Conservation (phyloP, 1,140 invertebrate genomes). For the Philotrypesis tridentata region DNA sequence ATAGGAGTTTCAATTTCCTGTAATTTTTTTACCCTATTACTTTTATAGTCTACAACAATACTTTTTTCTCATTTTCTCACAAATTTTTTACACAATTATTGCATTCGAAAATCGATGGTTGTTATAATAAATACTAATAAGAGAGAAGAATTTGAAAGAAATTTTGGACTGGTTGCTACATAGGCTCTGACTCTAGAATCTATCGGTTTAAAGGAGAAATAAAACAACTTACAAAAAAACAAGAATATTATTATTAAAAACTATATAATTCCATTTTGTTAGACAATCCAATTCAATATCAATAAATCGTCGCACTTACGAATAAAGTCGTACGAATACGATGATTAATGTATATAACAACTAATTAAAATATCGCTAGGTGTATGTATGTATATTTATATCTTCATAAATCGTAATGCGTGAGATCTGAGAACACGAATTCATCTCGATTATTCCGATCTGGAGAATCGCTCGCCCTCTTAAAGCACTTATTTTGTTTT, state of each 20-base stretch:
- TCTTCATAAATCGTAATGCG: conserved; percentile 67
- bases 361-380: conserved; percentile 61
- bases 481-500: conserved; percentile 53
- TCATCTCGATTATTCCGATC: conserved; percentile 64
- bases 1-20: conserved; percentile 9
- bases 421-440: conserved; percentile 72
- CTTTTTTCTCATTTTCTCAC: neutral
- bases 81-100: conserved; percentile 47
- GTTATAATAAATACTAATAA: neutral
- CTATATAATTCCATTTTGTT: conserved; percentile 62
- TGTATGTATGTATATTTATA: conserved; percentile 56
- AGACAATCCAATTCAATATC: conserved; percentile 63
- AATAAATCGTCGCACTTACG: conserved; percentile 66
- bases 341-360: conserved; percentile 64
- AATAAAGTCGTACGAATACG: conserved; percentile 60
- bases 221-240: conserved; percentile 63
- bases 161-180: neutral
- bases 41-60: conserved; percentile 31
- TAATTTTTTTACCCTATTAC: neutral
- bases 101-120: conserved; percentile 39
- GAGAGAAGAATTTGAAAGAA: conserved; percentile 1
- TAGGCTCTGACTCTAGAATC: conserved; percentile 30
- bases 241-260: conserved; percentile 68
- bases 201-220: conserved; percentile 43
- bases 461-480: conserved; percentile 61